Evolutionary conservation across 2,113 vertebrate species (phyloP), one percentile per base, ranked within the genome.

Genomic region (Larimichthys crocea): DNA sequence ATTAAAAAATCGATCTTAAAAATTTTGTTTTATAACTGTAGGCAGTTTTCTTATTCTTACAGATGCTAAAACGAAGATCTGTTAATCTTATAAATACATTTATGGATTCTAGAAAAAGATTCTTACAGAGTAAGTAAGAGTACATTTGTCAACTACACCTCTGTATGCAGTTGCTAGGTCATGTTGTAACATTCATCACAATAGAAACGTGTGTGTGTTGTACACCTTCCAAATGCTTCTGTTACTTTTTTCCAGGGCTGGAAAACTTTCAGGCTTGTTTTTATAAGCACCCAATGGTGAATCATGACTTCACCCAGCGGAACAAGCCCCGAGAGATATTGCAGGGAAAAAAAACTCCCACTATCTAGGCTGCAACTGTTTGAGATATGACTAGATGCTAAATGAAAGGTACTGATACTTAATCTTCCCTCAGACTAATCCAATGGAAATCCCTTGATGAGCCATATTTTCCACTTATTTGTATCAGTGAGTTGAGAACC

Each of bases 261-360:
- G 79, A 85, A 90, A 93, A 60, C 0, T 56, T 53, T 79, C 77
- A 83, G 57, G 16, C 60, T 67, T 90, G 82, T 90, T 90, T 92
- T 90, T 74, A 82, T 69, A 84, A 84, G 82, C 59, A 79, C 59
- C 82, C 20, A 57, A 26, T 73, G 61, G 55, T 86, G 69, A 91
- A 82, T 85, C 86, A 91, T 91, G 85, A 91, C 91, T 82, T 88
- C 83, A 90, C 69, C 71, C 62, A 59, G 66, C 84, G 86, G 82
- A 93, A 91, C 75, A 89, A 91, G 84, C 82, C 90, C 77, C 17
- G 8, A 78, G 81, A 83, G 67, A 82, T 77, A 62, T 20, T 9
- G 3, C 35, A 60, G 40, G 10, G 22, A 35, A 3, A 50, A 50
- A 67, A 70, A 67, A 74, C 46, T 65, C 75, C 53, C 69, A 64